phyloP scores from a whole-genome alignment of 2,797 vertebrate species.

The Mastacembelus armatus region DNA sequence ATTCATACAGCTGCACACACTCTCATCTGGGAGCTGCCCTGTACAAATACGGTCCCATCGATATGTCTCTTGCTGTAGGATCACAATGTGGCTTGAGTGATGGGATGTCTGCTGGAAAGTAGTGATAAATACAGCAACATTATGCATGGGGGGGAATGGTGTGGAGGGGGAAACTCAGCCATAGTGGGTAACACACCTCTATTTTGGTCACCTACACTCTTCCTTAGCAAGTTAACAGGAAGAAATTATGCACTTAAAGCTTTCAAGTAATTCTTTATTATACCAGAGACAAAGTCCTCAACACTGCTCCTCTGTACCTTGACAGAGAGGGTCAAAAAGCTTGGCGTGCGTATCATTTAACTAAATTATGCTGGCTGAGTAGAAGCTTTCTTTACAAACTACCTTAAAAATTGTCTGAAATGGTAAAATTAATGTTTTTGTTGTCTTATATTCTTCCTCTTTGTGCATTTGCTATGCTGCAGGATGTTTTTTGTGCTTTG shows the following conservation, averaged over 20 bases:
- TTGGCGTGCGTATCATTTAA: not conserved
- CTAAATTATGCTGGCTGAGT: constrained; percentile 19
- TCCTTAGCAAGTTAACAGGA: not conserved
- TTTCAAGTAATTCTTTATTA: not conserved
- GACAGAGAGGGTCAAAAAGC: constrained; percentile 1
- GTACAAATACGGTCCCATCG: constrained; percentile 20
- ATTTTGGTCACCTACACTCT: not conserved
- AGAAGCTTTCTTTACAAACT: not conserved
- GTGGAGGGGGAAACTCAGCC: constrained; percentile 1
- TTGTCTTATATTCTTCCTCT: not conserved
- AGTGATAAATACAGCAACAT: constrained; percentile 26
- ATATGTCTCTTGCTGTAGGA: constrained; percentile 8
- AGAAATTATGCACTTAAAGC: not conserved
- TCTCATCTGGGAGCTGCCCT: constrained; percentile 21
- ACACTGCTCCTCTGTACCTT: not conserved
- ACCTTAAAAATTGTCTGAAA: not conserved
- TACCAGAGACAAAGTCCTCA: not conserved
- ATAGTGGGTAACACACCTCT: not conserved
- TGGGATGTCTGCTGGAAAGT: constrained; percentile 36
- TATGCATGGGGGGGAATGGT: constrained; percentile 16
- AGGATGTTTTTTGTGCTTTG: not conserved
- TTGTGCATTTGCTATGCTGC: not conserved
- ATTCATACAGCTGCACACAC: constrained; percentile 13
- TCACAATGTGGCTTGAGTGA: constrained; percentile 38
- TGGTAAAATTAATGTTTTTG: too few relatives aligned